These are phyloP conservation scores for Gryllus longicercus DNA, from an alignment of 2,888 invertebrate genomes.

Conservation along the genomic window DNA sequence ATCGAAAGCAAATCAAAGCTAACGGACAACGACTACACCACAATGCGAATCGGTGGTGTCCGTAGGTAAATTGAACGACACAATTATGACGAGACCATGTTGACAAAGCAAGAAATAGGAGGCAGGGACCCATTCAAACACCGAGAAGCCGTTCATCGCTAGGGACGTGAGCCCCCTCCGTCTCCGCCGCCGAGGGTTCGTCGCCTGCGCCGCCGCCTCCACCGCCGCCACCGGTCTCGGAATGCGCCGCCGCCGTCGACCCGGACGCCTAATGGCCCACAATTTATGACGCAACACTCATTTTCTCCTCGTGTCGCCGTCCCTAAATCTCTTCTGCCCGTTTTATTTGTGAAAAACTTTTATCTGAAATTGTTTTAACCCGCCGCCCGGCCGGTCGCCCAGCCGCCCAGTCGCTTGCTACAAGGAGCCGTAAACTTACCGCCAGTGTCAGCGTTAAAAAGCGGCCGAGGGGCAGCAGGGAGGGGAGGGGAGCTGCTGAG, in stretches of 20 bases:
- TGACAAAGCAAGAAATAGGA: too few species aligned
- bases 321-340: slow-evolving; percentile 17
- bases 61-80: too few species aligned
- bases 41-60: too few species aligned
- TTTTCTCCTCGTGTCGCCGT: slow-evolving; percentile 17
- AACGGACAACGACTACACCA: too few species aligned
- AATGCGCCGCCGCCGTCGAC: neutral
- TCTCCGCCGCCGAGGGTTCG: neutral
- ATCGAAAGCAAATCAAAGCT: too few species aligned
- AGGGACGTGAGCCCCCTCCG: too few species aligned
- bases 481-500: too few species aligned
- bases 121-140: too few species aligned
- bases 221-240: neutral
- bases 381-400: neutral
- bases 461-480: neutral
- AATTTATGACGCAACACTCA: slow-evolving; percentile 17
- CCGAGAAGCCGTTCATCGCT: too few species aligned
- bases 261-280: neutral
- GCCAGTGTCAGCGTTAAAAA: neutral
- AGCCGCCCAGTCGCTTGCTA: neutral
- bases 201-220: neutral
- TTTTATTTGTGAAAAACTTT: slow-evolving; percentile 17
- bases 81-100: too few species aligned
- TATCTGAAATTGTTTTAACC: slow-evolving; percentile 17
- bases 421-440: slow-evolving; percentile 17